Evolutionary conservation across 2,797 vertebrate species (phyloP).

Genomic region (Sparus aurata): DNA sequence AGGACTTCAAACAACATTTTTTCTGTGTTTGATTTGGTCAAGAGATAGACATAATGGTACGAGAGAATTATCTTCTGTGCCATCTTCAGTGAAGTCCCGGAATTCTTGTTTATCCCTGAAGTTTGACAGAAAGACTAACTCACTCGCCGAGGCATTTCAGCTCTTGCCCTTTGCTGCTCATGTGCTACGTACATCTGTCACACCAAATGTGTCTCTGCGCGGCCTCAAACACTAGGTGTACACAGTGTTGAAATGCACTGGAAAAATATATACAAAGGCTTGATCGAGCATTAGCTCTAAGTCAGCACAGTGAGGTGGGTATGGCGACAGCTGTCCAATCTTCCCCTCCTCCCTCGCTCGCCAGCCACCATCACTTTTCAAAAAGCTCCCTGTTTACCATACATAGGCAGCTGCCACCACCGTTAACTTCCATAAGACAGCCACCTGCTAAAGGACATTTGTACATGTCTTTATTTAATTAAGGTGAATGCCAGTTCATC

Average conservation of each 20-base stretch:
- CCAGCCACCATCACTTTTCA: constrained; percentile 81
- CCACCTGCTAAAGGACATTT: constrained; percentile 87
- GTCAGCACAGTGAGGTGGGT: constrained; percentile 83
- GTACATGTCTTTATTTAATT: constrained; percentile 89
- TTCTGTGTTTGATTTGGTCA: constrained; percentile 20
- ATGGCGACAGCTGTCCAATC: constrained; percentile 85
- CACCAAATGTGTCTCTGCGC: constrained; percentile 74
- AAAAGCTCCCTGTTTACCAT: constrained; percentile 84
- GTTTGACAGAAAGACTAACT: constrained; percentile 62
- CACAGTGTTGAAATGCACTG: constrained; percentile 76
- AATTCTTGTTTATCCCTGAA: constrained; percentile 43
- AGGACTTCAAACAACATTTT: constrained; percentile 28
- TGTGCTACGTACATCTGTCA: constrained; percentile 78
- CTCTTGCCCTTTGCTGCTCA: constrained; percentile 70
- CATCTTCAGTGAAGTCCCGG: constrained; percentile 34
- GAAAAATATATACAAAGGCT: constrained; percentile 83
- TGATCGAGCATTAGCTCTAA: constrained; percentile 80
- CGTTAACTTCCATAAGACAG: constrained; percentile 85
- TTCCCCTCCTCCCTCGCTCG: constrained; percentile 56
- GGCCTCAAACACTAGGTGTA: constrained; percentile 74
- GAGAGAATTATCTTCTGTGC: background rate
- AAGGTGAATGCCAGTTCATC: constrained; percentile 87
- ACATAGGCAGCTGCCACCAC: constrained; percentile 88
- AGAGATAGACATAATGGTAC: background rate
- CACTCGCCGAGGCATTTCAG: constrained; percentile 58